Evolutionary conservation across 2,888 invertebrate species (phyloP).

Genomic region (Athalia circularis): DNA sequence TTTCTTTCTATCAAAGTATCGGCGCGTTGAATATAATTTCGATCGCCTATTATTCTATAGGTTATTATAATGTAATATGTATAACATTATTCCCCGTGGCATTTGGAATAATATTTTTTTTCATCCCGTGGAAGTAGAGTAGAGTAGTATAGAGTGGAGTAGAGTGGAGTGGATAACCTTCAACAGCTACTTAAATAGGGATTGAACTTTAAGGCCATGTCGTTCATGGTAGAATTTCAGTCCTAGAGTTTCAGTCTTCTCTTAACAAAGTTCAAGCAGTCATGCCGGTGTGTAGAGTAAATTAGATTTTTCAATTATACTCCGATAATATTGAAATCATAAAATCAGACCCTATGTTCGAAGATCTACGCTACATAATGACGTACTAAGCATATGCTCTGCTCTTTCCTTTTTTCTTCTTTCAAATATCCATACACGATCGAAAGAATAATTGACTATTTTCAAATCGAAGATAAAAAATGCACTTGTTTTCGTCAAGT

Average conservation of each 20-base stretch:
- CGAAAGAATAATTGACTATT: no score
- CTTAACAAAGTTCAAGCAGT: constrained; percentile 44
- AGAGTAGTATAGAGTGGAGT: constrained; percentile 20
- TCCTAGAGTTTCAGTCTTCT: constrained; percentile 47
- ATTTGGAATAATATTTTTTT: constrained; percentile 33
- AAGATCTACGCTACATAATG: not conserved
- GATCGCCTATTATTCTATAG: no score
- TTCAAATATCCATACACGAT: not conserved
- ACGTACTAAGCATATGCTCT: not conserved
- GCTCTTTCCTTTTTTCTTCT: not conserved
- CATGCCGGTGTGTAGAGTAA: constrained; percentile 12
- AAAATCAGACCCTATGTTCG: not conserved
- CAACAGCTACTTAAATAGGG: constrained; percentile 43
- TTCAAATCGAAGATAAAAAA: no score
- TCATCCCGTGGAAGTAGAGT: not conserved
- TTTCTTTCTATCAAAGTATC: no score
- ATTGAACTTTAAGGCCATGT: constrained; percentile 48
- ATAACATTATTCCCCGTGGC: constrained; percentile 13
- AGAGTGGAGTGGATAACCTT: constrained; percentile 39
- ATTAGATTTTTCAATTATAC: constrained; percentile 40
- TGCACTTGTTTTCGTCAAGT: no score
- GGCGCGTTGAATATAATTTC: no score
- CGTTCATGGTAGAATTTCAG: constrained; percentile 46
- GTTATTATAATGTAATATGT: not conserved
- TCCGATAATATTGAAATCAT: constrained; percentile 20